These are phyloP conservation scores for Xiphophorus couchianus DNA, from an alignment of 2,113 vertebrate species.

Conservation along the genomic window DNA sequence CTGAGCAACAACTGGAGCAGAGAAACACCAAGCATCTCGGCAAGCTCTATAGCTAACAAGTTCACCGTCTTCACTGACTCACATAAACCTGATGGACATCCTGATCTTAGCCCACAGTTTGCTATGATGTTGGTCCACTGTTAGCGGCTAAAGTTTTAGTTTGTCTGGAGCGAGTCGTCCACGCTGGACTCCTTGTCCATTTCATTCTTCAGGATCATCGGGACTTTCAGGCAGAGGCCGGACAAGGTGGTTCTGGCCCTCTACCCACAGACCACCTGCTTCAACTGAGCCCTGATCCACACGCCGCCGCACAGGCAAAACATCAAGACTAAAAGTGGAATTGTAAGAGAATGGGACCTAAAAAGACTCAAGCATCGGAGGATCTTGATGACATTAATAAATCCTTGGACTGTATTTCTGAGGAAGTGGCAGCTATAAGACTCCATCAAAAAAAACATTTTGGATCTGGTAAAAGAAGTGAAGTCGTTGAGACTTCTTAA, in stretches of 20 bases:
- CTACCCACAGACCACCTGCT: constrained; percentile 93
- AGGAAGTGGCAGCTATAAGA: no score
- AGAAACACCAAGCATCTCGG: background rate
- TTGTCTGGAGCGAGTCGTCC: background rate
- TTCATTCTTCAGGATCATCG: background rate
- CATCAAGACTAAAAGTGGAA: no score
- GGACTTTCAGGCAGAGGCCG: background rate
- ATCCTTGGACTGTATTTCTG: no score
- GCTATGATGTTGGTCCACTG: background rate
- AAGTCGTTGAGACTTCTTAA: no score
- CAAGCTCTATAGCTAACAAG: background rate
- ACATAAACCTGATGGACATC: no score
- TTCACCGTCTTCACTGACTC: no score
- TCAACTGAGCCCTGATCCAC: constrained; percentile 92
- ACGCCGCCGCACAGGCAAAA: constrained; percentile 83
- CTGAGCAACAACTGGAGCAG: background rate
- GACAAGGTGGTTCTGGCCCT: constrained; percentile 92
- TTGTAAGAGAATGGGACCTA: no score
- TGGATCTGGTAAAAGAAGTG: no score
- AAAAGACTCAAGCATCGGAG: no score
- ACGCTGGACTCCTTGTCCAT: background rate
- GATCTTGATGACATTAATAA: no score
- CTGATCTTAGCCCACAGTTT: no score
- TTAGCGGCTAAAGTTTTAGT: background rate
- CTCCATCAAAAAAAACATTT: no score